Evolutionary conservation across 2,113 vertebrate genomes (phyloP).

Genomic region (Cyrtonyx montezumae): DNA sequence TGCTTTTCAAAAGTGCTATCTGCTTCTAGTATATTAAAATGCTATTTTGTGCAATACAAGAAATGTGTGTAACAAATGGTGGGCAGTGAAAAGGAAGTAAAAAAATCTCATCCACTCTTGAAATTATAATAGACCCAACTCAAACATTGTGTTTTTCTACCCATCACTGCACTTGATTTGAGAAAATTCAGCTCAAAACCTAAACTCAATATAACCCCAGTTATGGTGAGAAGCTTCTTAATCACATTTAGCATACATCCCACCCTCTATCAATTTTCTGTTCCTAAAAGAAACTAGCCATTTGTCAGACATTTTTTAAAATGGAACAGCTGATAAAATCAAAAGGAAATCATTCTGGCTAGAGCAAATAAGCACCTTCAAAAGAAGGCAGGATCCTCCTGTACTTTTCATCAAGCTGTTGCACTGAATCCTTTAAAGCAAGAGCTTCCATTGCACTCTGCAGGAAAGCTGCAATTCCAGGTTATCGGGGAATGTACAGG

Average conservation of each 20-base stretch:
- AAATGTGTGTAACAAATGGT: not conserved
- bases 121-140: not conserved
- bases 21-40: not conserved
- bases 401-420: not conserved
- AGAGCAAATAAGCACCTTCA: not conserved
- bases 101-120: not conserved
- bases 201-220: not conserved
- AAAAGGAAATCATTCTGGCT: not conserved
- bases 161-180: not conserved
- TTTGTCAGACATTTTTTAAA: not conserved
- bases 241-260: not conserved
- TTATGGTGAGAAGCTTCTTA: not conserved
- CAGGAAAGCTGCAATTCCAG: not conserved
- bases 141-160: not conserved
- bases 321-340: not conserved
- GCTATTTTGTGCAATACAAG: not conserved
- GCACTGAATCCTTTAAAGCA: not conserved
- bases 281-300: not conserved
- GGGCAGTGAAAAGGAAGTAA: not conserved
- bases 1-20: not conserved
- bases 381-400: not conserved
- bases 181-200: not conserved
- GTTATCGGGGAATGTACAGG: accelerated
- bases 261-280: not conserved
- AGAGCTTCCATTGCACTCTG: accelerated